A percentile compares a stretch with the other conserved stretches of the same genome.
Conservation (phyloP, 2,113 vertebrate genomes). For the Notothenia rossii region DNA sequence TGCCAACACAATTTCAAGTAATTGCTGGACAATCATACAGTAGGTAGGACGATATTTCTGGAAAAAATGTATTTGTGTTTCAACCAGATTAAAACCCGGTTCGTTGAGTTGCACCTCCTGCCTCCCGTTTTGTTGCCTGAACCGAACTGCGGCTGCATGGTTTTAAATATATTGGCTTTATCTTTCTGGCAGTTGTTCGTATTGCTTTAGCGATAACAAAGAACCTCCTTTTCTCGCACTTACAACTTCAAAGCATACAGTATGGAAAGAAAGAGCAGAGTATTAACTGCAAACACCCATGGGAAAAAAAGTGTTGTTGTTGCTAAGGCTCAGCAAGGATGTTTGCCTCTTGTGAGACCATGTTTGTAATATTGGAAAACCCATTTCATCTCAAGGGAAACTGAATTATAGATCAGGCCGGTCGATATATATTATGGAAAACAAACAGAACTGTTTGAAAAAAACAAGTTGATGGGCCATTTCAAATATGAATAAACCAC, state of each 20-base stretch:
- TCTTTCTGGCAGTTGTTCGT: slow-evolving; percentile 17
- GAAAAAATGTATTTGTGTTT: no score
- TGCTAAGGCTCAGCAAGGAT: not conserved
- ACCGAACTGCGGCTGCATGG: slow-evolving; percentile 6
- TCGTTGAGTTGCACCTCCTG: not conserved
- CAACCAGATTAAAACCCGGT: not conserved
- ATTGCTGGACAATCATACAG: not conserved
- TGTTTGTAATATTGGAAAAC: slow-evolving; percentile 48
- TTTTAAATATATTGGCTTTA: slow-evolving; percentile 1
- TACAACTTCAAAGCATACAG: slow-evolving; percentile 37
- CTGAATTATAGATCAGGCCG: slow-evolving; percentile 48
- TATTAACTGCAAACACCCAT: not conserved
- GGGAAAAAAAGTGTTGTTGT: slow-evolving; percentile 14
- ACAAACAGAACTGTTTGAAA: slow-evolving; percentile 13
- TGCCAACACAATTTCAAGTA: not conserved
- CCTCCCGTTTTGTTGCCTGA: not conserved
- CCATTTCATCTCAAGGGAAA: slow-evolving; percentile 47
- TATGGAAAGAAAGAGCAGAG: slow-evolving; percentile 12
- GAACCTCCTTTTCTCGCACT: slow-evolving; percentile 1
- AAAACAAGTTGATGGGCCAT: slow-evolving; percentile 3
- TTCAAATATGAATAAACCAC: slow-evolving; percentile 39
- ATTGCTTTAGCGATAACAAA: slow-evolving; percentile 24
- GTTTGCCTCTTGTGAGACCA: slow-evolving; percentile 12
- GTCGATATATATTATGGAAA: slow-evolving; percentile 43
- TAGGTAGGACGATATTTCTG: not conserved